phyloP scores from a whole-genome alignment of 2,888 invertebrate genomes.

The Apamea anceps region DNA sequence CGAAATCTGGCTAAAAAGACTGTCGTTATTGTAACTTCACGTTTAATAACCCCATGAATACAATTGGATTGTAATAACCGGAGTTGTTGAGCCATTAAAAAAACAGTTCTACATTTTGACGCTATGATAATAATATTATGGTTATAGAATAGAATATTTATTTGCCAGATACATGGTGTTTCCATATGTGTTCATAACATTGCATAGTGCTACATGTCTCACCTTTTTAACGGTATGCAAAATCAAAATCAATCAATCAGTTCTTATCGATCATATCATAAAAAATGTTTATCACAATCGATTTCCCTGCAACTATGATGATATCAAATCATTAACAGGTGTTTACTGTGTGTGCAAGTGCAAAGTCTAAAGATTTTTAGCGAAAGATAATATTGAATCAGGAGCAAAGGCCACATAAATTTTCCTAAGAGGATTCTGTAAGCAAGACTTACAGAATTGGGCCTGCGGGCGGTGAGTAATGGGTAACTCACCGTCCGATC shows the following conservation, averaged over 20 bases:
- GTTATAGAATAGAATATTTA: slow-evolving; percentile 3
- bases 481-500: too few relatives aligned
- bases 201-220: too few relatives aligned
- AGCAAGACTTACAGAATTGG: too few relatives aligned
- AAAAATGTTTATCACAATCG: slow-evolving; percentile 5
- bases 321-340: slow-evolving; percentile 23
- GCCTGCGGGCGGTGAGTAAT: too few relatives aligned
- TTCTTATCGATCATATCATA: slow-evolving; percentile 10
- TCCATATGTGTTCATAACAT: too few relatives aligned
- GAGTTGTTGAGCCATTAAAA: background rate
- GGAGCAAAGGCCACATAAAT: background rate
- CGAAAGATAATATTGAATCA: slow-evolving; percentile 15
- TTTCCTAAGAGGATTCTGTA: background rate
- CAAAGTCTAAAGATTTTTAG: slow-evolving; percentile 24
- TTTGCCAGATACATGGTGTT: too few relatives aligned
- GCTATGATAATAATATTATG: background rate
- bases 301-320: background rate
- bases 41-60: background rate
- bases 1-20: background rate
- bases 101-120: background rate
- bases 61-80: background rate
- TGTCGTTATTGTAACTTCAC: background rate
- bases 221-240: too few relatives aligned
- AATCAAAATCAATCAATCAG: too few relatives aligned
- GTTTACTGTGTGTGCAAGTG: background rate